Base-by-base conservation (phyloP, 2,797 vertebrate species). In the Gila robusta region DNA sequence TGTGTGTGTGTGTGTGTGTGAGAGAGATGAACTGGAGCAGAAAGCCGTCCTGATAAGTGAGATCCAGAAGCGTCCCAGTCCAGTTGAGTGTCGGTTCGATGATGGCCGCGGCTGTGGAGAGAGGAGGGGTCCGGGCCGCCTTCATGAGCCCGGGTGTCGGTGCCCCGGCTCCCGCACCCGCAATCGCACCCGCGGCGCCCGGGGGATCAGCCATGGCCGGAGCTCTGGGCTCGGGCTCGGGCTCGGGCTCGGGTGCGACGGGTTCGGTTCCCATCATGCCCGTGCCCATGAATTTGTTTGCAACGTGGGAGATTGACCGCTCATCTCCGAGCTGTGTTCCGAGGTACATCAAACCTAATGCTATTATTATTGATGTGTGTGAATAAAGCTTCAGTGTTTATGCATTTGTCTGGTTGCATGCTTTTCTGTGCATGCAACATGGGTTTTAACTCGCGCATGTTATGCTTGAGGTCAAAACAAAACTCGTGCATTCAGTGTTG, bases 211-310 rank as follows among this genome's bases (percentile, higher is more conserved):
- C 83, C 44, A 88, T 86, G 28, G 72, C 87, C 49, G 89, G 85
- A 74, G 47, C 87, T 44, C 80, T 17, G 26, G 89, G 88, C 37
- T 59, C 56, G 26, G 85, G 87, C 35, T 59, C 56, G 26, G 85
- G 87, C 35, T 59, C 54, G n/a, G 85, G 87, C 37, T 66, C 79
- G 54, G 89, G 83, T 32, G 89, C 88, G 47, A 80, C 81, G 79
- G 86, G 88, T 77, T 92, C 89, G 26, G 89, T 89, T 84, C 84
- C 88, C 21, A 79, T 85, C 49, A 85, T 92, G 79, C 91, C 93
- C 44, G 93, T 94, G 14, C 94, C 94, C 37, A 95, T 94, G 94
- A 95, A 94, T 91, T 91, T 95, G 52, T 95, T 94, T n/a, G 93
- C 92, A 2, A 94, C 93, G 88, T 95, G 94, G 94, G 94, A 95